Evolutionary conservation across 2,888 invertebrate genomes (phyloP).

Genomic region (Phrixothrix hirtus): DNA sequence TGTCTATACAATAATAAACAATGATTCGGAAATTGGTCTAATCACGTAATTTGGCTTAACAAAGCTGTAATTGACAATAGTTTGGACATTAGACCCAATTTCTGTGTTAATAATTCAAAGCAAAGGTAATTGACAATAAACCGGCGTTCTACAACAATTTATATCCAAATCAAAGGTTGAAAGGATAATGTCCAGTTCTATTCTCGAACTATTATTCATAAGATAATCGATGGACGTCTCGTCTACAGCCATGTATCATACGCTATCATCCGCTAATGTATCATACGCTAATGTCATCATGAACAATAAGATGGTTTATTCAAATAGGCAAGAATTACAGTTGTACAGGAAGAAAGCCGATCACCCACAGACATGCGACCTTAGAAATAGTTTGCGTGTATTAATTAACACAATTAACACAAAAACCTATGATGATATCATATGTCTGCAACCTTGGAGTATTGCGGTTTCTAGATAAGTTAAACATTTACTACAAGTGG

Average conservation of each 20-base stretch:
- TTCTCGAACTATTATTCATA: not conserved
- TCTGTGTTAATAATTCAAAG: too few species aligned
- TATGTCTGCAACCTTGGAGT: constrained; percentile 30
- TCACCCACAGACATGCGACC: constrained; percentile 27
- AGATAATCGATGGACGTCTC: too few species aligned
- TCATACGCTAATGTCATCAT: too few species aligned
- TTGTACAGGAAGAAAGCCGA: constrained; percentile 24
- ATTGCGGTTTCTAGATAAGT: constrained; percentile 23
- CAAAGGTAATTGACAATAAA: too few species aligned
- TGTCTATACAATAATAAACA: too few species aligned
- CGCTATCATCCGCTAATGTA: too few species aligned
- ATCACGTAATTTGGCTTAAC: too few species aligned
- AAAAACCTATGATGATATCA: constrained; percentile 32
- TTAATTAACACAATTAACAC: constrained; percentile 29
- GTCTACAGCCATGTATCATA: too few species aligned
- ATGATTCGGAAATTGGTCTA: too few species aligned
- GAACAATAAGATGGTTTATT: constrained; percentile 8
- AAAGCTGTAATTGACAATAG: too few species aligned
- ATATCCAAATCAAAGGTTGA: not conserved
- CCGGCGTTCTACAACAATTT: too few species aligned
- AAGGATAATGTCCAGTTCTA: not conserved
- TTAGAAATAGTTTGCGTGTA: constrained; percentile 28
- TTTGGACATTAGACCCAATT: too few species aligned
- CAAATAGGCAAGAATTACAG: constrained; percentile 10
- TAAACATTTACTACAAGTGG: not conserved